Conservation (phyloP, 2,113 vertebrate species). For the Lagopus leucura region DNA sequence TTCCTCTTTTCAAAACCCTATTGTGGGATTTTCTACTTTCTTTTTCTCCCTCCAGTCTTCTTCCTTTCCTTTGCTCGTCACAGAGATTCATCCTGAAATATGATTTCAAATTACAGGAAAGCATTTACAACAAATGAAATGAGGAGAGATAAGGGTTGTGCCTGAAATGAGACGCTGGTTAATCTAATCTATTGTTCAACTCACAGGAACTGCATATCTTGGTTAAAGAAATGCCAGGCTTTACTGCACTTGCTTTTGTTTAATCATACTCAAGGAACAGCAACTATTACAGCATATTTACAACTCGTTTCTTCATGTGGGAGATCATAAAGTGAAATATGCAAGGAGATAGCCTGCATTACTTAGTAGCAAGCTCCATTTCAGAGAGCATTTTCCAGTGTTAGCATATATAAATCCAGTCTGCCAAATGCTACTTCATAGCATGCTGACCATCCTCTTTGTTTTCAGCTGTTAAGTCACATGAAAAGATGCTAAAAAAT, state of each 20-base stretch:
- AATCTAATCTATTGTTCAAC: not conserved
- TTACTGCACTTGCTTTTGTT: not conserved
- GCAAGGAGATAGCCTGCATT: not conserved
- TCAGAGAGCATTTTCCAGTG: not conserved
- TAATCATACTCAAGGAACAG: not conserved
- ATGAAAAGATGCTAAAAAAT: not conserved
- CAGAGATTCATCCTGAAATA: not conserved
- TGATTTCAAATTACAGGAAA: constrained; percentile 8
- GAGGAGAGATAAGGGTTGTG: not conserved
- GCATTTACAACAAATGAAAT: not conserved
- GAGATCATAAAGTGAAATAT: not conserved
- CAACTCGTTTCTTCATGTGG: not conserved
- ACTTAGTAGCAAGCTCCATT: not conserved
- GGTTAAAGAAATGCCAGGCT: not conserved
- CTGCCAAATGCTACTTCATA: not conserved
- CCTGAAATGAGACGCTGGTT: not conserved
- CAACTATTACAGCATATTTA: not conserved
- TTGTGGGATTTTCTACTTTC: not conserved
- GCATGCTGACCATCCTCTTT: not conserved
- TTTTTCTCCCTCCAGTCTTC: not conserved
- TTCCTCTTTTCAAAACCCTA: not conserved
- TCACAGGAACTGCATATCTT: not conserved
- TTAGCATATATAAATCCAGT: not conserved
- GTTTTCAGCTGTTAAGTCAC: not conserved
- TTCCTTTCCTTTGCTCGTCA: not conserved